Evolutionary conservation across 2,888 invertebrate genomes (phyloP), one percentile per base, ranked within the genome.

Genomic region (Flabesymbios commensalis): DNA sequence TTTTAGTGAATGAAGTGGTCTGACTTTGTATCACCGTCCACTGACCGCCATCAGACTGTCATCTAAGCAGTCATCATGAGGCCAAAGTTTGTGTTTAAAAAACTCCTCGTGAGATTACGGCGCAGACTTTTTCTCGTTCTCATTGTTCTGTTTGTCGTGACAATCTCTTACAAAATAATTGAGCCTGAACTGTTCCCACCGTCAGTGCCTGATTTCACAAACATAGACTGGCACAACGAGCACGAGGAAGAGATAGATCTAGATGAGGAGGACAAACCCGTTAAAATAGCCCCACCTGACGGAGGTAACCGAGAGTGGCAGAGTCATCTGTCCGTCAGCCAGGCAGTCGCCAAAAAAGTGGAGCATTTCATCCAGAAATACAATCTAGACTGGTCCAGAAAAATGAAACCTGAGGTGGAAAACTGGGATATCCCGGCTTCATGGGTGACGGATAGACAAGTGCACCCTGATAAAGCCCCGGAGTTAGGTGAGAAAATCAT

Each of bases 361-460:
- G 39, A 55, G 36, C 45, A 31, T 7, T 57, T 57, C 28, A 28
- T 55, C 5, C 48, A 41, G 10, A 39, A 22, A 49, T 63, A 63
- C 36, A 52, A 47, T 32, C 3, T 60, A 1, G 51, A 60, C 33
- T 63, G 63, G 63, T 33, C 57, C 26, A 2, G 24, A 10, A 48
- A 28, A 5, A 28, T 48, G 19, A 26, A 51, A 19, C 26, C 29
- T 14, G 48, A 22, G 32, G 52, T n/a, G n/a, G 48, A 48, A 7
- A 45, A 22, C 24, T 81, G 80, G 81, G 63, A 57, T 22, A 57
- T 80, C 3, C 79, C 81, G 1, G 74, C 70, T 22, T 68, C 67
- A 3, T 81, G 81, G 81, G 75, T 82, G 1, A 73, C 69, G 19
- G 53, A 73, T 2, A 63, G 78, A 49, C 66, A 76, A 56, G 72